A percentile compares a stretch with the other conserved stretches of the same genome.
Conservation (phyloP, 2,113 vertebrate species). For the Paracanthobrama guichenoti region DNA sequence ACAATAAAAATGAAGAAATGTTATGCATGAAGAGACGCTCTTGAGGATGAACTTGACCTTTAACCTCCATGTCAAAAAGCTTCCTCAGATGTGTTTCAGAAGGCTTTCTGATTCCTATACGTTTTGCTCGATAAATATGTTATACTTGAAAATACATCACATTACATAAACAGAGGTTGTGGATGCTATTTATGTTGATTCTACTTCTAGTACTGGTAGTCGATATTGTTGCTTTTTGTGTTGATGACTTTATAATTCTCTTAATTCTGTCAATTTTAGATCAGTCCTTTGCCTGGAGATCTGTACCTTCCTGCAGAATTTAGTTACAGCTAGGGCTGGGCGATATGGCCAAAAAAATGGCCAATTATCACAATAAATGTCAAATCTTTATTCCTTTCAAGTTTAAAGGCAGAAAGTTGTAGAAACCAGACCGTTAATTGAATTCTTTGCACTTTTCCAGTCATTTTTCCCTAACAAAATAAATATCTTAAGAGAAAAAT, state of each 20-base stretch:
- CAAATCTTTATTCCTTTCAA: too few species aligned
- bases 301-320: neutral
- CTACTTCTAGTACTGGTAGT: neutral
- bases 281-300: neutral
- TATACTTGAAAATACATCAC: neutral
- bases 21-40: neutral
- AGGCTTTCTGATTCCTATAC: neutral
- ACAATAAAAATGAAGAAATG: neutral
- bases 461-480: too few species aligned
- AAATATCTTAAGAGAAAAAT: too few species aligned
- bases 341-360: too few species aligned
- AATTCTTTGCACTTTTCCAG: too few species aligned
- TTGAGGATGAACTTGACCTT: constrained; percentile 22
- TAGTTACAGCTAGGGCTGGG: neutral
- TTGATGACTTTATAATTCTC: neutral
- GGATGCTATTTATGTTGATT: neutral
- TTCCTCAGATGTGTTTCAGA: neutral
- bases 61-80: neutral
- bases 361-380: too few species aligned
- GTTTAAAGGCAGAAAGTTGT: too few species aligned
- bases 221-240: neutral
- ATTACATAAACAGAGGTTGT: neutral
- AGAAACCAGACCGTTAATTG: too few species aligned
- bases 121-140: neutral
- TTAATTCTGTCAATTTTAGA: neutral